A percentile compares a stretch with the other conserved stretches of the same genome.
Evolutionary conservation across 2,797 vertebrate species (phyloP).

Genomic region (Danionella dracula): DNA sequence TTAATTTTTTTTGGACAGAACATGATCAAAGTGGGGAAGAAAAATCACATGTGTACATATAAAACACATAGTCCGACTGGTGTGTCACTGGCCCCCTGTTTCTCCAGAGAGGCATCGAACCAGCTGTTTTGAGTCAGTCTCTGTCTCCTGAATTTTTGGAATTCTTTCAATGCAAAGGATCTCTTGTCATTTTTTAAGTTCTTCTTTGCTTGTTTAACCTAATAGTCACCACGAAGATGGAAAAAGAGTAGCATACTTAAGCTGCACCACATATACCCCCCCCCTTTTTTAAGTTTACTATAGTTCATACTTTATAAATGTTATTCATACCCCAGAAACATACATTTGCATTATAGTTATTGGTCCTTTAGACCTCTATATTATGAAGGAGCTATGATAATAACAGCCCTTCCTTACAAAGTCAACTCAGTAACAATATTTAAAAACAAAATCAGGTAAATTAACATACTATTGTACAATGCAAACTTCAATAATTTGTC

Average conservation of each 20-base stretch:
- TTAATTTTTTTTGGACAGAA: slow-evolving; percentile 46
- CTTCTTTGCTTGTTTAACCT: slow-evolving; percentile 31
- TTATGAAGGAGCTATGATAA: too few species aligned
- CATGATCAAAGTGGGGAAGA: slow-evolving; percentile 52
- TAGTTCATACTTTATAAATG: too few species aligned
- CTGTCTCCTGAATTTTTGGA: slow-evolving; percentile 45
- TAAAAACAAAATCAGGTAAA: too few species aligned
- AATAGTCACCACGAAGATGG: slow-evolving; percentile 33
- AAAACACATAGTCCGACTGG: slow-evolving; percentile 45
- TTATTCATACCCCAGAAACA: too few species aligned
- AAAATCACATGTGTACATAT: slow-evolving; percentile 54
- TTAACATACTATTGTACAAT: too few species aligned
- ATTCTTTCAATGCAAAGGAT: slow-evolving; percentile 47
- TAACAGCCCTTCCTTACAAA: too few species aligned
- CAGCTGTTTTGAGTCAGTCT: slow-evolving; percentile 64
- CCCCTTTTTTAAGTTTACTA: too few species aligned
- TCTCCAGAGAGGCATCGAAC: slow-evolving; percentile 31
- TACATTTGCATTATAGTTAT: too few species aligned
- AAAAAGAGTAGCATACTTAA: slow-evolving; percentile 23
- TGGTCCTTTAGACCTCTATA: too few species aligned
- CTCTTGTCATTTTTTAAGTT: slow-evolving; percentile 37
- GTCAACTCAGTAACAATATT: too few species aligned
- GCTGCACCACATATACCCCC: too few species aligned
- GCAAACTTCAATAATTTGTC: too few species aligned
- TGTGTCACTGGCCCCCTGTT: slow-evolving; percentile 28